These are phyloP conservation scores for Sipha flava DNA, from an alignment of 1,140 invertebrate genomes.

Conservation along the genomic window DNA sequence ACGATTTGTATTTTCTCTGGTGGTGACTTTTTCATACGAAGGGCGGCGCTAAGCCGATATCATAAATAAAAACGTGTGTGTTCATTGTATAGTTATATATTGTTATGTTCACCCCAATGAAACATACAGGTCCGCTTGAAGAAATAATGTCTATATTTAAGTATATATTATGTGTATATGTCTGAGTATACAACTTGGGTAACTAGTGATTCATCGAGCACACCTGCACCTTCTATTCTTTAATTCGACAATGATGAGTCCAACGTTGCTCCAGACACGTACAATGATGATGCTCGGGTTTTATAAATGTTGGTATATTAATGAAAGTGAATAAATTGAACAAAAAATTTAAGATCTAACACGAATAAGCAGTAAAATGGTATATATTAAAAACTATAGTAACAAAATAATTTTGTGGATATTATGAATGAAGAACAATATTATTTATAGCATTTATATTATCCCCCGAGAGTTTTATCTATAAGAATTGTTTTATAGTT, in stretches of 20 bases:
- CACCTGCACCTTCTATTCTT: constrained; percentile 9
- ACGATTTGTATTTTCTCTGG: not conserved
- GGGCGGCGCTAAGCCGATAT: constrained; percentile 12
- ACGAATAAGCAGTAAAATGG: too few relatives aligned
- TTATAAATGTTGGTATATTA: too few relatives aligned
- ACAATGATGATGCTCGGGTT: not conserved
- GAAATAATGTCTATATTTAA: not conserved
- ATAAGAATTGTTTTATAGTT: too few relatives aligned
- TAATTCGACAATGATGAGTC: not conserved
- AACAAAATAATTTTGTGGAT: too few relatives aligned
- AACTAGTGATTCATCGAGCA: constrained; percentile 16
- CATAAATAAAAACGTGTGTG: not conserved
- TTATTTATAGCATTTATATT: too few relatives aligned
- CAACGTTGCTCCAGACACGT: not conserved
- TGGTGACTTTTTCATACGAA: not conserved
- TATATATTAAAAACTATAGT: too few relatives aligned
- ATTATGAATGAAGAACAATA: too few relatives aligned
- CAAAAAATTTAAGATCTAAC: too few relatives aligned
- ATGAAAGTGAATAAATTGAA: too few relatives aligned
- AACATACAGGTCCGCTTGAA: not conserved
- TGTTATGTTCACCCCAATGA: constrained; percentile 2
- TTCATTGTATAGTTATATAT: not conserved
- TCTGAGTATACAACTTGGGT: not conserved
- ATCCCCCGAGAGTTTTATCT: too few relatives aligned
- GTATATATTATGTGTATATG: not conserved